Base-by-base conservation (phyloP, 1,140 invertebrate genomes). In the Subanguina moxae region DNA sequence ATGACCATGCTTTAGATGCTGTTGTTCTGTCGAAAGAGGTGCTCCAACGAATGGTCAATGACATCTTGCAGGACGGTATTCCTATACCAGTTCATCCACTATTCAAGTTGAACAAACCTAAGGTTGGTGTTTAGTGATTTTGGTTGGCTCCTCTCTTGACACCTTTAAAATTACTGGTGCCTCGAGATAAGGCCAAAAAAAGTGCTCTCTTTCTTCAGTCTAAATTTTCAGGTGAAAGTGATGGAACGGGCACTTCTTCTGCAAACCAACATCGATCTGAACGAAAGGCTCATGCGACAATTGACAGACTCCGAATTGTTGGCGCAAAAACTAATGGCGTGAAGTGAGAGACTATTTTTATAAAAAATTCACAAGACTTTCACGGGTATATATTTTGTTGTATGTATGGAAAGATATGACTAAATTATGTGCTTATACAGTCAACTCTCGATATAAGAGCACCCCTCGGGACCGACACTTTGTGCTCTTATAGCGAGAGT, bases 31-130 rank as follows among this genome's bases (percentile, higher is more conserved):
- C 78, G 11, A 63, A 73, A 27, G 79, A 81, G 71, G 82, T 81
- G 32, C 62, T 81, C 17, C 79, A 81, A 63, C 32, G 79, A 62
- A 81, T 81, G 79, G 81, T 81, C 0, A 81, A 81, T 66, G 79
- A 81, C 57, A 78, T 81, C 58, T 67, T 81, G 25, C 67, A 71
- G 32, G 78, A 80, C 25, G 79, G 79, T 19, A 82, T 83, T 62
- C 75, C 62, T 11, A 83, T 83, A 57, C 79, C 81, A 46, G 67
- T 82, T 19, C 79, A 81, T 74, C 79, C 81, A 21, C 71, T 81
- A n/a, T 76, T 83, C 66, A 71, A 70, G 62, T 64, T 83, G 9
- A 59, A 70, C 58, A 76, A 72, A 65, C 81, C 78, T 28, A 81
- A 81, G 67, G 80, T 75, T 67, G 28, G 8, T 13, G 23, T 56